Evolutionary conservation across 2,888 invertebrate genomes (phyloP).

Genomic region (Glyphotaelius pellucidus): DNA sequence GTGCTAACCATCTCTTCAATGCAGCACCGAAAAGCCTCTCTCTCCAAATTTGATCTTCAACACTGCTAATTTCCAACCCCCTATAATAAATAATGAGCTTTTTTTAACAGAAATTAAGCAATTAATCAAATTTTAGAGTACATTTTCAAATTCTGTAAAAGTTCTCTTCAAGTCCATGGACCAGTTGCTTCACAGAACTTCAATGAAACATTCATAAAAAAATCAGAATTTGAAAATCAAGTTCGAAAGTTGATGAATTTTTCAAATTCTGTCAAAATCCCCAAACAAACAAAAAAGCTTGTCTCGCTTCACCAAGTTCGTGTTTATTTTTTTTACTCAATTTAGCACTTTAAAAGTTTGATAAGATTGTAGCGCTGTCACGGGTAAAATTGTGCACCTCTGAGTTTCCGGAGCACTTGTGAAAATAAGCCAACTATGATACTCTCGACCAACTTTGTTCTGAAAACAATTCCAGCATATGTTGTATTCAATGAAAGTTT

Average conservation of each 20-base stretch:
- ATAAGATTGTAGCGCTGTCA: not conserved
- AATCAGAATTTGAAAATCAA: too few species aligned
- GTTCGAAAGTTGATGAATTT: too few species aligned
- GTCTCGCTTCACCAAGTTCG: not conserved
- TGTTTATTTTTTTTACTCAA: conserved; percentile 21
- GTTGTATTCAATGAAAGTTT: not conserved
- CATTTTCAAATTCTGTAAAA: too few species aligned
- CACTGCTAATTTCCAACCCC: not conserved
- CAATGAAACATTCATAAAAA: too few species aligned
- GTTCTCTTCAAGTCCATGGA: too few species aligned
- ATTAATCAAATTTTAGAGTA: too few species aligned
- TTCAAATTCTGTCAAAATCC: not conserved
- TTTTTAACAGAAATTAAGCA: too few species aligned
- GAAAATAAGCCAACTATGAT: not conserved
- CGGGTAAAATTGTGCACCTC: not conserved
- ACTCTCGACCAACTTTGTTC: not conserved
- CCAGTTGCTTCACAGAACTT: too few species aligned
- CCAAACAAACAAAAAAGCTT: not conserved
- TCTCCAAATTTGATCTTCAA: too few species aligned
- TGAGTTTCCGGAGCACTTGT: not conserved
- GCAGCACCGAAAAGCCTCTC: not conserved
- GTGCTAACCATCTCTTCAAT: too few species aligned
- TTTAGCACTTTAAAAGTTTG: conserved; percentile 18
- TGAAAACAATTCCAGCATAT: not conserved
- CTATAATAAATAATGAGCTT: not conserved